Base-by-base conservation (phyloP, 1,140 invertebrate species). In the Holotrichia oblita region DNA sequence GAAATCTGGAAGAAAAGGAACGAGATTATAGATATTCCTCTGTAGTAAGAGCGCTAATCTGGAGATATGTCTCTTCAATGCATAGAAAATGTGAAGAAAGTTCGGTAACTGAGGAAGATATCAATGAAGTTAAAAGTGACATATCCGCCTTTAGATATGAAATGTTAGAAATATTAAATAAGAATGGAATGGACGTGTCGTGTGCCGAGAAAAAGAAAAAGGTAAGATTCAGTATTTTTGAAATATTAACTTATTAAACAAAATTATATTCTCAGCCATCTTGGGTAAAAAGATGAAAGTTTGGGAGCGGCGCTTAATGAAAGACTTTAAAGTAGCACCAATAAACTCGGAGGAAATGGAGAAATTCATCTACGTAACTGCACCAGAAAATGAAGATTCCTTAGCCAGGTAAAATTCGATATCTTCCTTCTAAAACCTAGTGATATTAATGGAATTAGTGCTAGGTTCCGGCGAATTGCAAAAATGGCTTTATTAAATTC, bases 121-220 rank as follows among this genome's bases (percentile, higher is more conserved):
- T 98, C 73, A 97, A 97, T 82, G 97, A 98, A 88, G 90, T 98
- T 0, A 98, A 98, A 85, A 93, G 94, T 83, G 96, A 97, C 82
- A 93, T 98, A 17, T 94, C 93, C 0, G 89, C 93, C 0, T 91
- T 95, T 88, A 90, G 93, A 81, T 95, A 93, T 84, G 95, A 97
- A 86, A 89, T 98, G 79, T 87, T 97, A 0, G 95, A 97, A 82
- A 93, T 97, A 20, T 91, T 97, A 40, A 90, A 91, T 74, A 91
- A 88, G 84, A 95, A 94, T 81, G 94, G 94, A 27, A 93, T 96
- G 93, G 92, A 95, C 84, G 91, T 94, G 0, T 91, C 90, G 0
- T 90, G 88, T 3, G 91, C 90, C n/a, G 90, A 93, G 80, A 90
- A 22, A 93, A 92, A 83, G 92, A 94, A 80, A 92, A 91, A 85